Conservation (phyloP, 2,797 vertebrate genomes). For the Erithacus rubecula region DNA sequence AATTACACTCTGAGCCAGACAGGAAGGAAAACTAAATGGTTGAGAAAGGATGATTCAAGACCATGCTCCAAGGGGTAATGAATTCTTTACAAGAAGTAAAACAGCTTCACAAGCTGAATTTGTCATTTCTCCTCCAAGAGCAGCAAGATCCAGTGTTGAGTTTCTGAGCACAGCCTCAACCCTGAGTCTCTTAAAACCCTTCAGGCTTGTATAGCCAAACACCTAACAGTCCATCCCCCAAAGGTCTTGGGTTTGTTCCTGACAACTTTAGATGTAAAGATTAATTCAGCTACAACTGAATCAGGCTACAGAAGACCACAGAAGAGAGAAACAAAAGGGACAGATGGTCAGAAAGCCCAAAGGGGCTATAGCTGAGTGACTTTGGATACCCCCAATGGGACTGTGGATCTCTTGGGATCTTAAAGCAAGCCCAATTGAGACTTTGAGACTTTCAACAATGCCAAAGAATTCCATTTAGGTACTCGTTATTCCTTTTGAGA, state of each 20-base stretch:
- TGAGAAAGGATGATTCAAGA: conserved; percentile 18
- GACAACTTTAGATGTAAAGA: neutral
- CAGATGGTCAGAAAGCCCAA: neutral
- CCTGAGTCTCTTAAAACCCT: neutral
- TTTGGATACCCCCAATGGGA: neutral
- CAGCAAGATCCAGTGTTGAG: neutral
- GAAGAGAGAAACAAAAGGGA: neutral
- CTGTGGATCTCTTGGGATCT: neutral
- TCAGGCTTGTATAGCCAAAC: neutral
- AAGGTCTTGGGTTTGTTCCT: neutral
- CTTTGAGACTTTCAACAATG: neutral
- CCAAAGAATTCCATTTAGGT: neutral
- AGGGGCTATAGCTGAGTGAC: neutral
- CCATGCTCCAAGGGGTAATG: neutral
- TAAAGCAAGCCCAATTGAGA: neutral
- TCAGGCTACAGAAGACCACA: neutral
- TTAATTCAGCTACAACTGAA: neutral
- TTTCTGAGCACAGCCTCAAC: neutral
- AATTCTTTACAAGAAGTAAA: neutral
- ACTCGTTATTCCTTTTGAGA: neutral
- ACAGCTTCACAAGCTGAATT: neutral
- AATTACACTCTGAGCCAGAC: neutral
- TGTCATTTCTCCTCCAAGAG: neutral
- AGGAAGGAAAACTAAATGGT: conserved; percentile 1
- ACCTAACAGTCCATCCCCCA: neutral